Percentiles rank a stretch among this genome's conserved stretches.
Conservation (phyloP, 2,797 vertebrate genomes). For the Craterocephalus amniculus region DNA sequence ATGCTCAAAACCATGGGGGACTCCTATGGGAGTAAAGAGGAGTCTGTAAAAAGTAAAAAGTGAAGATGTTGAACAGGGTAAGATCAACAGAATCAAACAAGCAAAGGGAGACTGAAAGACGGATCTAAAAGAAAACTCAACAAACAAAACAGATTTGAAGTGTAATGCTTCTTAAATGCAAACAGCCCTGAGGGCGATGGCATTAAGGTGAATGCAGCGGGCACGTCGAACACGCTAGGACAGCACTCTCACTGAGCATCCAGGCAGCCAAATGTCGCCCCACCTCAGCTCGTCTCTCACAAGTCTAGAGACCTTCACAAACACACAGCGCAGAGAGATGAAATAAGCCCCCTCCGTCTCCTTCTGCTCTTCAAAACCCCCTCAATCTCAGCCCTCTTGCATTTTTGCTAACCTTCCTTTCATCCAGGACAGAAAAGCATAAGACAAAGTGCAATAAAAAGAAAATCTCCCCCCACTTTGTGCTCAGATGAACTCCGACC, state of each 20-base stretch:
- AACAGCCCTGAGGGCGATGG: slow-evolving; percentile 53
- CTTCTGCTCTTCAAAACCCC: neutral
- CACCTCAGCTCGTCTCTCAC: slow-evolving; percentile 59
- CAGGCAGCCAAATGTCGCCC: slow-evolving; percentile 44
- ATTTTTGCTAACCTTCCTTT: slow-evolving; percentile 40
- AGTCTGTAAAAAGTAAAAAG: slow-evolving; percentile 15
- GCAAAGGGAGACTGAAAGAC: slow-evolving; percentile 26
- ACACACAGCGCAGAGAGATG: slow-evolving; percentile 27
- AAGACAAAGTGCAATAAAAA: slow-evolving; percentile 58
- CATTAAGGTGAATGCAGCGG: slow-evolving; percentile 54
- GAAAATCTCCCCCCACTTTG: slow-evolving; percentile 61
- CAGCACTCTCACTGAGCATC: slow-evolving; percentile 54
- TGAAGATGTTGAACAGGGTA: neutral
- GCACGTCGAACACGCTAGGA: slow-evolving; percentile 66
- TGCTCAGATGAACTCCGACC: slow-evolving; percentile 62
- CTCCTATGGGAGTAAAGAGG: neutral
- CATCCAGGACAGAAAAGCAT: slow-evolving; percentile 25
- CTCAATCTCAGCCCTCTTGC: slow-evolving; percentile 2
- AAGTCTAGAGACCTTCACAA: slow-evolving; percentile 49
- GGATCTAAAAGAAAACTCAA: slow-evolving; percentile 19
- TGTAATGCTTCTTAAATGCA: slow-evolving; percentile 62
- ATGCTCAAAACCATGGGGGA: slow-evolving; percentile 3
- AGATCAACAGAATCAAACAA: slow-evolving; percentile 23
- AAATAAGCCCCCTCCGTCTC: neutral
- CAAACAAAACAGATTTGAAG: slow-evolving; percentile 42